Conservation (phyloP, 1,140 invertebrate genomes). For the Frieseomelitta varia region DNA sequence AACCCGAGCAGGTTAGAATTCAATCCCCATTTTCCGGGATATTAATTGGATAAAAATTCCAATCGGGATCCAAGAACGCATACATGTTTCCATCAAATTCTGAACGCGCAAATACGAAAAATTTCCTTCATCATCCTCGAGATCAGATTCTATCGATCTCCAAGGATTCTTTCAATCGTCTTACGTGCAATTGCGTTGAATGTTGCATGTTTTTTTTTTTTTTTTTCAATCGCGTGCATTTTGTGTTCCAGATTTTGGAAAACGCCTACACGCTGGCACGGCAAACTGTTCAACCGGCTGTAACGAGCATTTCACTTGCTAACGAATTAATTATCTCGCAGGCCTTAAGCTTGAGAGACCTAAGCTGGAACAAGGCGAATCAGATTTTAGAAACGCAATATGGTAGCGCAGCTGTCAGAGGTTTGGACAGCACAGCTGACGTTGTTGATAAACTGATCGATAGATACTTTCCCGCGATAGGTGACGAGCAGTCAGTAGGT, state of each 20-base stretch:
- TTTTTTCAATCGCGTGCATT: neutral
- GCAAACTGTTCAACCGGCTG: slow-evolving; percentile 80
- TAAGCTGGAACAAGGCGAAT: slow-evolving; percentile 88
- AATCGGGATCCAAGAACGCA: neutral
- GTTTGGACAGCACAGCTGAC: slow-evolving; percentile 84
- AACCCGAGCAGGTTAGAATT: slow-evolving; percentile 85
- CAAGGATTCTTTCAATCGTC: neutral
- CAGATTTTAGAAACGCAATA: slow-evolving; percentile 86
- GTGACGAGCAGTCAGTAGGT: slow-evolving; percentile 81
- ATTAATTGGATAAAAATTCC: neutral
- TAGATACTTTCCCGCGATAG: slow-evolving; percentile 85
- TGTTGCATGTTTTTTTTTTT: no score
- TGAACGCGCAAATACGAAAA: neutral
- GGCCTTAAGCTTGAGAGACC: slow-evolving; percentile 85
- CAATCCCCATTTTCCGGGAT: neutral
- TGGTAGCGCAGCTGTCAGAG: slow-evolving; percentile 84
- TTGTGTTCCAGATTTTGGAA: slow-evolving; percentile 71
- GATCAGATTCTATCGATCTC: no score
- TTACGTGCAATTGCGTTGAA: no score
- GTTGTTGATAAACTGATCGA: slow-evolving; percentile 86
- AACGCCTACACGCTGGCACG: slow-evolving; percentile 79
- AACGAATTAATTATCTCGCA: slow-evolving; percentile 80
- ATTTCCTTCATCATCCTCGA: neutral
- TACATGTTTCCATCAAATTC: neutral
- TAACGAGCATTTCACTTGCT: slow-evolving; percentile 69